Evolutionary conservation across 2,113 vertebrate genomes (phyloP), one percentile per base, ranked within the genome.

Genomic region (Vulpes ferrilata): DNA sequence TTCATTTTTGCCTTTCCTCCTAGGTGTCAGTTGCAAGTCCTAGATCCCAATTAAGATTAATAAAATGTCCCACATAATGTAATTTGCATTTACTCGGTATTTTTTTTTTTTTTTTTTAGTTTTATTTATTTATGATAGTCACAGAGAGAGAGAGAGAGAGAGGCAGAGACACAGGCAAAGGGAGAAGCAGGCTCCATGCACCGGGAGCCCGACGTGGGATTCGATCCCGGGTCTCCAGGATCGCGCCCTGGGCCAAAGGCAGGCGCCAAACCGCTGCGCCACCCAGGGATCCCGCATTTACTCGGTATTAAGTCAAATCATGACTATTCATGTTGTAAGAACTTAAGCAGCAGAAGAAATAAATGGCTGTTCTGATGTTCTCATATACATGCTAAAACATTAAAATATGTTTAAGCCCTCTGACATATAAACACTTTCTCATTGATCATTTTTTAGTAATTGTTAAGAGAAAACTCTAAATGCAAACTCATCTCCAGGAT

Each of bases 401-500:
- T 62, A 43, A 86, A 86, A 90, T 78, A 30, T 6, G 7, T 23
- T 48, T 27, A 83, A 83, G n/a, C 35, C 71, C 20, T 71, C 60
- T 81, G 64, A 62, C 55, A 32, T n/a, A 30, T 11, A 73, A 71
- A n/a, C 23, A 62, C 59, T 73, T 92, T 65, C 5, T 84, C 17
- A 48, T 23, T 6, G 32, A 20, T 89, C 11, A 3, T 60, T 53
- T 16, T 79, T 64, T 73, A 76, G 30, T 79, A 91, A 62, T 64
- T 38, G 16, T 62, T 55, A 78, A 91, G 74, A 53, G 23, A 85
- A 85, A 74, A 15, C 17, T 90, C 20, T 85, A 38, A 95, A 74
- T 5, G n/a, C 35, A 73, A 65, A 55, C 64, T 96, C 2, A 81
- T 89, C 89, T 96, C 79, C 65, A 90, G 85, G 73, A 65, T 55